phyloP scores from a whole-genome alignment of 2,888 invertebrate species.

The Caradrina kadenii region DNA sequence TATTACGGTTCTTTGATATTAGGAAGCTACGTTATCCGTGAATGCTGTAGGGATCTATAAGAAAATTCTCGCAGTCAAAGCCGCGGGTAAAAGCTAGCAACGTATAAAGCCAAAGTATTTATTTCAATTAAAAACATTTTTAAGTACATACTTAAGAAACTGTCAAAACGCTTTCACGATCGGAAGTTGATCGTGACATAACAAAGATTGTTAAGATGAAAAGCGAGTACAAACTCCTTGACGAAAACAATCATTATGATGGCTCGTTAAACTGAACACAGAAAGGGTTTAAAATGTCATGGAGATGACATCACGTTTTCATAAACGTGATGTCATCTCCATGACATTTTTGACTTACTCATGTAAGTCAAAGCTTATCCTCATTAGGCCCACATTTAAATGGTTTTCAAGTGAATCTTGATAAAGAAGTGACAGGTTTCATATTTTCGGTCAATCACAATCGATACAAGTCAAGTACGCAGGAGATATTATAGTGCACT shows the following conservation, averaged over 20 bases:
- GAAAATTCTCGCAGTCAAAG: no score
- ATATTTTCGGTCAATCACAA: no score
- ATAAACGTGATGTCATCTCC: no score
- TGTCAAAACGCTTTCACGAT: conserved; percentile 27
- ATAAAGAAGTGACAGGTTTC: no score
- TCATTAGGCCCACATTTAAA: neutral
- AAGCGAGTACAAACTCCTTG: conserved; percentile 6
- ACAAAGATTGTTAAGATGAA: neutral
- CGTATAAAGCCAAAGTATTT: conserved; percentile 8
- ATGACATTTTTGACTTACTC: no score
- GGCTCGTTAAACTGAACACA: neutral
- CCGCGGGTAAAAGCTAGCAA: no score
- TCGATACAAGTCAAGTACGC: no score
- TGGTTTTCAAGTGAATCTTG: neutral
- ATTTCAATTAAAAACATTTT: conserved; percentile 43
- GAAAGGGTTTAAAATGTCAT: conserved; percentile 11
- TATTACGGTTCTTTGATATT: no score
- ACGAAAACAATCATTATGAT: conserved; percentile 23
- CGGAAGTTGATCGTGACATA: conserved; percentile 2
- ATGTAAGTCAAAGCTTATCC: no score
- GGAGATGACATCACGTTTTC: conserved; percentile 14
- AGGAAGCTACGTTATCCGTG: no score
- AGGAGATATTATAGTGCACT: no score
- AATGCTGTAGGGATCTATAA: no score
- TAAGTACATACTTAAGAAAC: conserved; percentile 23